Conservation (phyloP, 64 coral and sea anemone species). For the Montipora capricornis region DNA sequence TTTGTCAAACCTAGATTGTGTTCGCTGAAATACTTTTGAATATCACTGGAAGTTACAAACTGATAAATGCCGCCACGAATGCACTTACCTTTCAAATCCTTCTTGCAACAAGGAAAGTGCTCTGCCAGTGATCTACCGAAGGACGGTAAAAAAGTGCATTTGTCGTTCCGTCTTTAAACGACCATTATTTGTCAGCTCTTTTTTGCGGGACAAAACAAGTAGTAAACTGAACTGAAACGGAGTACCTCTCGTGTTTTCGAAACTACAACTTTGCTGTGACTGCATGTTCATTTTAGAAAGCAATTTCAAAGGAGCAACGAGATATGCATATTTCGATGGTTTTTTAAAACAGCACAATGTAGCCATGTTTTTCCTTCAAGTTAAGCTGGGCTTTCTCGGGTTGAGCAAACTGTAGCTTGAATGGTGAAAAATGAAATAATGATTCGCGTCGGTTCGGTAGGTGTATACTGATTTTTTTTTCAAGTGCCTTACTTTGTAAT, state of each 20-base stretch:
- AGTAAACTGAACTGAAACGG: not conserved
- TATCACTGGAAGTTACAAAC: not conserved
- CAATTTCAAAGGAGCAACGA: not conserved
- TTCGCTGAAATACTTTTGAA: not conserved
- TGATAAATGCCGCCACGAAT: not conserved
- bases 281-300: not conserved
- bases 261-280: not conserved
- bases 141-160: not conserved
- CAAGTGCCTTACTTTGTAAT: constrained; percentile 32
- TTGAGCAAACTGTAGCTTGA: not conserved
- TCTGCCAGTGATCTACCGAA: not conserved
- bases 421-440: not conserved
- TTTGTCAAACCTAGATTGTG: not conserved
- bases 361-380: not conserved
- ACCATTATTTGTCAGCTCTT: not conserved
- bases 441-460: constrained; percentile 34
- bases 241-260: not conserved
- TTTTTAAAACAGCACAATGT: not conserved
- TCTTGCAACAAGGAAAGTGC: not conserved
- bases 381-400: not conserved
- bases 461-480: constrained; percentile 24
- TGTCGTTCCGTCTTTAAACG: not conserved
- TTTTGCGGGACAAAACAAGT: not conserved
- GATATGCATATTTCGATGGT: not conserved
- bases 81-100: constrained; percentile 25